phyloP scores from a whole-genome alignment of 2,797 vertebrate species.

The Alectoris magna region DNA sequence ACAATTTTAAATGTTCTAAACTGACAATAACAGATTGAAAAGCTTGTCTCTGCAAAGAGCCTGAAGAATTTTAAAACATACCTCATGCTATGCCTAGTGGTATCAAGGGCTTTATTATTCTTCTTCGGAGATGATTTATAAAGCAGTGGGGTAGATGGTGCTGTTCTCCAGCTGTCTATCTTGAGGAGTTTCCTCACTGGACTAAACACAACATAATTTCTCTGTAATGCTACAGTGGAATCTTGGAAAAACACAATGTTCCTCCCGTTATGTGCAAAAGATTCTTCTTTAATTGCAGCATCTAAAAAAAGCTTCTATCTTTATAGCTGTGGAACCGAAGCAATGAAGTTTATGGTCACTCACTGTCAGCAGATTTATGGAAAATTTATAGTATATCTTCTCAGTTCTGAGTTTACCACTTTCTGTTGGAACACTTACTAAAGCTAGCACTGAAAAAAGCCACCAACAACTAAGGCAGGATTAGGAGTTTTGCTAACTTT shows the following conservation, averaged over 20 bases:
- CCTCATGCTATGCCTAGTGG: not conserved
- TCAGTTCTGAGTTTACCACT: conserved; percentile 29
- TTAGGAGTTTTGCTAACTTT: not conserved
- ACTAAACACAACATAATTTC: conserved; percentile 53
- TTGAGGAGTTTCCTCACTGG: conserved; percentile 65
- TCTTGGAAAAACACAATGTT: conserved; percentile 75
- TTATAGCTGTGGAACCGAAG: conserved; percentile 66
- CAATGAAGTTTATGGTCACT: conserved; percentile 55
- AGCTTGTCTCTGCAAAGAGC: not conserved
- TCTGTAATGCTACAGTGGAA: conserved; percentile 71
- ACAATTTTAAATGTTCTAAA: not conserved
- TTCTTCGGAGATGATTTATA: conserved; percentile 27
- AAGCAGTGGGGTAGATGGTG: conserved; percentile 60
- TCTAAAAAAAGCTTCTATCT: conserved; percentile 71
- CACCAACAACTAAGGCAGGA: not conserved
- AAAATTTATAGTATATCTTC: conserved; percentile 49
- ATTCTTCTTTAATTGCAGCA: conserved; percentile 72
- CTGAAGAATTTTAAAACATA: conserved; percentile 17
- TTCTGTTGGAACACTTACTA: conserved; percentile 35
- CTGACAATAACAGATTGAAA: not conserved
- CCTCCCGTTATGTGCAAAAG: conserved; percentile 63
- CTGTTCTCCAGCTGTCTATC: conserved; percentile 64
- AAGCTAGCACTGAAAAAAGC: conserved; percentile 16
- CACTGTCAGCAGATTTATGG: conserved; percentile 58
- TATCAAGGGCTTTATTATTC: not conserved